Conservation (phyloP, 2,888 invertebrate genomes). For the Cantharis rufa region DNA sequence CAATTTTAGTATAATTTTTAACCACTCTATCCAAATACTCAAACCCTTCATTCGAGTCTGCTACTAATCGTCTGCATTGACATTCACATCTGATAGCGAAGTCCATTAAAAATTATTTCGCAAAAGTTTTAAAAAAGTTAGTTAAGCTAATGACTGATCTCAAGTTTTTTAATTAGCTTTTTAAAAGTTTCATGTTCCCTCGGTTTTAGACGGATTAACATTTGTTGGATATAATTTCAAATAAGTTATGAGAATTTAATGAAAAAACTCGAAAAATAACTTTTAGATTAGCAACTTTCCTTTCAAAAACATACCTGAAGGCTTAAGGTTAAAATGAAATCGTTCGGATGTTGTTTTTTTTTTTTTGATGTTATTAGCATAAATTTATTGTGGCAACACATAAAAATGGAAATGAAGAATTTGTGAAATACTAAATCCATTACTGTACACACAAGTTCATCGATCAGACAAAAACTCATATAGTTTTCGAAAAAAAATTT, state of each 20-base stretch:
- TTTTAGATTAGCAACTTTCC: conserved; percentile 7
- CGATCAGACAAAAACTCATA: conserved; percentile 9
- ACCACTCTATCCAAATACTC: neutral
- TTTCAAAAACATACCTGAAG: neutral
- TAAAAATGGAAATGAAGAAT: neutral
- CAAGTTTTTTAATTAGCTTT: conserved; percentile 34
- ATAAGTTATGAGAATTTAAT: conserved; percentile 20
- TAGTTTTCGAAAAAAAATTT: conserved; percentile 6
- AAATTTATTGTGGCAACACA: neutral
- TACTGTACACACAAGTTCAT: neutral
- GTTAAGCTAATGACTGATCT: conserved; percentile 33
- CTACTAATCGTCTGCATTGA: conserved; percentile 15
- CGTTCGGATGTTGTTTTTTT: neutral
- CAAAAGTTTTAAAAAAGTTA: conserved; percentile 31
- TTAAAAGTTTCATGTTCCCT: conserved; percentile 30
- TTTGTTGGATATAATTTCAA: conserved; percentile 29
- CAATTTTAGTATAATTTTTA: neutral
- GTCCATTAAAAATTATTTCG: conserved; percentile 33
- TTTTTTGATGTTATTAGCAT: neutral
- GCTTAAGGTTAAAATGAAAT: neutral
- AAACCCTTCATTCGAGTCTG: neutral
- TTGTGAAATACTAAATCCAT: neutral
- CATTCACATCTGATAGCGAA: conserved; percentile 32
- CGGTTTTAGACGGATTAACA: conserved; percentile 31
- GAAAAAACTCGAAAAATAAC: conserved; percentile 17